Evolutionary conservation across 2,888 invertebrate species (phyloP).

Genomic region (Xestoiulus laeticollis): DNA sequence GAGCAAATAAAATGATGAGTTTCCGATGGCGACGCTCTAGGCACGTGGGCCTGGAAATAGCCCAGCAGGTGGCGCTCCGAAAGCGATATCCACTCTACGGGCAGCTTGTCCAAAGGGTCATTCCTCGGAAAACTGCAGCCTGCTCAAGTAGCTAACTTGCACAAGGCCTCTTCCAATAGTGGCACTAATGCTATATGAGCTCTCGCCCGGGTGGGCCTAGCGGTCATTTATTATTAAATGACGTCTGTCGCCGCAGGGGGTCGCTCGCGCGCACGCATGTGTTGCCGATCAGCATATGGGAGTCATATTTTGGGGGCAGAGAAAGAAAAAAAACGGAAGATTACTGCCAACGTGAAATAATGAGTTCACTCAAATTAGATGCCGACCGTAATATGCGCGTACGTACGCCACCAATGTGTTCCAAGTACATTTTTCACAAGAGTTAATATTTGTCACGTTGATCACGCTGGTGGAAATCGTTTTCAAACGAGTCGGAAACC

Average conservation of each 20-base stretch:
- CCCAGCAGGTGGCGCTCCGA: slow-evolving; percentile 11
- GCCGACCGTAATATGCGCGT: neutral
- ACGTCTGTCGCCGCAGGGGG: slow-evolving; percentile 8
- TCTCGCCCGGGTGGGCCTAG: neutral
- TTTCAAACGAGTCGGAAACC: neutral
- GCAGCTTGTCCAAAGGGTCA: too few species aligned
- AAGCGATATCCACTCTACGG: neutral
- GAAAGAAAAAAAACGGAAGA: neutral
- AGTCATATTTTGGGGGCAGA: neutral
- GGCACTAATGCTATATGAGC: neutral
- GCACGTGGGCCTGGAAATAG: neutral
- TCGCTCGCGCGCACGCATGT: neutral
- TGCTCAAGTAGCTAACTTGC: neutral
- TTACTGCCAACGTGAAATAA: slow-evolving; percentile 26
- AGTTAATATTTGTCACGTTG: slow-evolving; percentile 16
- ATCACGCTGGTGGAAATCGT: neutral
- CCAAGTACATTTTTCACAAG: neutral
- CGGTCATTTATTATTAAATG: slow-evolving; percentile 26
- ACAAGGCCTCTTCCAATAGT: neutral
- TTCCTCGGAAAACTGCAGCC: slow-evolving; percentile 2
- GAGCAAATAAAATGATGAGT: neutral
- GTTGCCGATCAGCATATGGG: neutral
- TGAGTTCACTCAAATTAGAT: slow-evolving; percentile 19
- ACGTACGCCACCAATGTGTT: neutral
- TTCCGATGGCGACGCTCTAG: neutral